Evolutionary conservation across 2,797 vertebrate species (phyloP), one percentile per base, ranked within the genome.

Genomic region (Oreochromis mossambicus): DNA sequence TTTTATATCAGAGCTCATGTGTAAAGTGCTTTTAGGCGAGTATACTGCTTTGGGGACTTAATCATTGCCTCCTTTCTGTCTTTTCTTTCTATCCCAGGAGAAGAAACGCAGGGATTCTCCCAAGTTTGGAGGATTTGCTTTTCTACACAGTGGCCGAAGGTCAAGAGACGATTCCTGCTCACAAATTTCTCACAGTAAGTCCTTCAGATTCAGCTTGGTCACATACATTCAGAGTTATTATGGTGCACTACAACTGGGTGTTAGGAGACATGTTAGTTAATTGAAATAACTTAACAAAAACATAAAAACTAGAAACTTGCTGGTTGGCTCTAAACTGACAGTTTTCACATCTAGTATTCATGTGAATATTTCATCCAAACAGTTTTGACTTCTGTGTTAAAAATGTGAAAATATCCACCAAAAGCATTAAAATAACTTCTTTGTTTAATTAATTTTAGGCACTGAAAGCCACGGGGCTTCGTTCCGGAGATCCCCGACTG

Each of bases 101-200:
- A 95, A 94, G 95, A 85, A 97, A 97, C 76, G 96, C 97, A 91
- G 97, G 97, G 86, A 97, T 98, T 41, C 95, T 99, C 76, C 98
- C 98, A 51, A 99, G 98, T 89, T 94, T 99, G 96, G 98, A 99
- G 94, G 98, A 99, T 95, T 95, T 99, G 70, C 97, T 99, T 83
- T 99, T 99, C 95, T 98, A 99, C 95, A 98, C 98, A 34, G 98
- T 99, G 81, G 98, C 98, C 48, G 98, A 99, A 95, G 98, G 98
- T 92, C 98, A 99, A 96, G 98, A 99, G 92, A 99, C 95, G 92
- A 98, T 99, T 94, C 97, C 98, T 8, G 98, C 98, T 91, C 98
- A 99, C 94, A 99, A 98, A 85, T 99, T 99, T 90, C 98, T 99
- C 92, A 98, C 97, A 79, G 98, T 99, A 95, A 97, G 98, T 96